phyloP scores from a whole-genome alignment of 1,140 invertebrate species.

The Callitettix versicolor region DNA sequence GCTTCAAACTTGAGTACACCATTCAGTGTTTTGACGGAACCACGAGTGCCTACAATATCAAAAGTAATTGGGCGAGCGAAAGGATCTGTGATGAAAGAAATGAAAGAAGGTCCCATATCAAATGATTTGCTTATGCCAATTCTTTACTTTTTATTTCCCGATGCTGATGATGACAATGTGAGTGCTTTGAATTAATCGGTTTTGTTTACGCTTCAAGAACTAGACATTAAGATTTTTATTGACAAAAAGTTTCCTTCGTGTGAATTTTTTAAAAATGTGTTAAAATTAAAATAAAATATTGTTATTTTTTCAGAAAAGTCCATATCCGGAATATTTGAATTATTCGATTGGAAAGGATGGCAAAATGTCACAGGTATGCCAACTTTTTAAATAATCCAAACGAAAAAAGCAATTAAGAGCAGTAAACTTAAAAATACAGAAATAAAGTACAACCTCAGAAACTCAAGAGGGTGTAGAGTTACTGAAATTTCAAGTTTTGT shows the following conservation, averaged over 20 bases:
- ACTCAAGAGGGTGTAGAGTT: no score
- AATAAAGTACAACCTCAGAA: no score
- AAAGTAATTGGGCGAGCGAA: conserved; percentile 22
- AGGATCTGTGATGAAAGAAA: conserved; percentile 17
- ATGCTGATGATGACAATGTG: conserved; percentile 58
- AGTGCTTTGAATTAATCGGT: conserved; percentile 18
- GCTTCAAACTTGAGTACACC: conserved; percentile 30
- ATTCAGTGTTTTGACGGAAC: conserved; percentile 43
- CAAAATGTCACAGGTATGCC: no score
- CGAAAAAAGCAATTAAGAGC: no score
- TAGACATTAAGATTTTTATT: no score
- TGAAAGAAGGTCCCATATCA: conserved; percentile 56
- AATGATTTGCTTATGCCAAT: conserved; percentile 65
- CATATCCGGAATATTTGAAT: conserved; percentile 28
- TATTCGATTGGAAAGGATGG: no score
- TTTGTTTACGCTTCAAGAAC: no score
- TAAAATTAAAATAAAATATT: not conserved
- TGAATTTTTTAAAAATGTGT: no score
- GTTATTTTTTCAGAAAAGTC: conserved; percentile 31
- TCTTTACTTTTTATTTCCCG: conserved; percentile 79
- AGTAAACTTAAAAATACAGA: no score
- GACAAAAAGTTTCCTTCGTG: no score
- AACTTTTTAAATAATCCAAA: no score
- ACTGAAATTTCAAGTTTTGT: no score
- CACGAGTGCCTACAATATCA: conserved; percentile 43